Base-by-base conservation (phyloP, 1,140 invertebrate genomes). In the Chrysoperla carnea region DNA sequence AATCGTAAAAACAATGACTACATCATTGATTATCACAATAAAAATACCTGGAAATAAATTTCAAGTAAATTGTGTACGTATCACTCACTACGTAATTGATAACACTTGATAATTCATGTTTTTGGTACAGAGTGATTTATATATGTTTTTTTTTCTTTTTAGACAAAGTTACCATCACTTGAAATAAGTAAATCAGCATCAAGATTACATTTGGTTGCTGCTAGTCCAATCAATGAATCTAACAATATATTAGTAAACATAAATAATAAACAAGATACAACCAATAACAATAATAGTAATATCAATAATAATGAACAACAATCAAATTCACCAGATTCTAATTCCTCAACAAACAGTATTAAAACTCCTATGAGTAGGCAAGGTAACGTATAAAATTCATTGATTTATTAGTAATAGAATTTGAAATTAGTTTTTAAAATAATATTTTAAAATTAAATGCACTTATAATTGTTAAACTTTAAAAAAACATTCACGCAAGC, bases 281-380 rank as follows among this genome's bases (percentile, higher is more conserved):
- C 50, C 15, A 57, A 58, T 44, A 58, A 58, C 41, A 49, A 53
- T 36, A 52, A 52, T 35, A 50, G 51, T 29, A 50, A 54, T 12
- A 47, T 48, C 46, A 43, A 33, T 11, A 42, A 45, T 29, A 51
- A 38, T 38, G n/a, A 38, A 15, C n/a, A 38, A 15, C 37, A n/a
- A 23, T 23, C 17, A 23, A 23, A 23, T 23, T 23, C 17, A 23
- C 17, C 17, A 23, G 17, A 23, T 23, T 23, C 17, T 3, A 23
- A 23, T 23, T 23, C 17, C 5, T 23, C 17, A 3, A 23, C 17
- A 23, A 23, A 23, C 17, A 23, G 17, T 23, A n/a, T 38, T 56
- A 44, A 66, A 64, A 13, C 55, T 72, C 36, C 68, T 67, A 7
- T 61, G 68, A 13, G 58, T 63, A 57, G 69, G 69, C 70, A 51